phyloP scores from a whole-genome alignment of 2,888 invertebrate species.

The Acleris literana region DNA sequence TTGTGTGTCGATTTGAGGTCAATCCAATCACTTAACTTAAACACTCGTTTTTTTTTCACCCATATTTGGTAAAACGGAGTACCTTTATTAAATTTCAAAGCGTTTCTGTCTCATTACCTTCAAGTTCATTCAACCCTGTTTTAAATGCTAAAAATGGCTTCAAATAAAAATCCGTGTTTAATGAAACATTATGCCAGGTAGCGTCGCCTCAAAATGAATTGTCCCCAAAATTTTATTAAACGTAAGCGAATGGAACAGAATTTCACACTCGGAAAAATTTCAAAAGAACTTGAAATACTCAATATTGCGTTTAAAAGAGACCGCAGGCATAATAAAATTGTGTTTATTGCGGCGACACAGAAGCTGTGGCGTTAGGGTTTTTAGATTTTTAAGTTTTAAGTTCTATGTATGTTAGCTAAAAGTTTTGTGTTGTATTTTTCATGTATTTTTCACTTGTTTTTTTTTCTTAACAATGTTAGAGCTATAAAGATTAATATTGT shows the following conservation, averaged over 20 bases:
- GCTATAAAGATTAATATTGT: too few relatives aligned
- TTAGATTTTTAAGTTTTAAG: not conserved
- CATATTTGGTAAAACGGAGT: too few relatives aligned
- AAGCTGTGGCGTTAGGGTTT: slow-evolving; percentile 42
- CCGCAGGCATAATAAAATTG: slow-evolving; percentile 65
- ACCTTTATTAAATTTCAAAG: not conserved
- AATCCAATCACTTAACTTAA: too few relatives aligned
- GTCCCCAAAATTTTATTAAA: slow-evolving; percentile 74
- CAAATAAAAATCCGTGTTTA: slow-evolving; percentile 6
- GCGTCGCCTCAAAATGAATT: slow-evolving; percentile 42
- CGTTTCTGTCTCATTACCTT: not conserved
- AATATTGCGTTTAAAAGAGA: slow-evolving; percentile 68
- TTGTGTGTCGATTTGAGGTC: too few relatives aligned
- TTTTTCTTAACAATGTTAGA: too few relatives aligned
- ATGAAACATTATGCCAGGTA: slow-evolving; percentile 28
- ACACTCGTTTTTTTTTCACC: too few relatives aligned
- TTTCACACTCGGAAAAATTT: slow-evolving; percentile 73
- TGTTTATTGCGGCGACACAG: slow-evolving; percentile 54
- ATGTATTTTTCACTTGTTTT: too few relatives aligned
- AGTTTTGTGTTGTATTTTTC: too few relatives aligned
- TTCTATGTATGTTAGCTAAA: not conserved
- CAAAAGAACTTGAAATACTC: slow-evolving; percentile 70
- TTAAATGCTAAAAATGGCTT: not conserved
- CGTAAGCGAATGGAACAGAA: slow-evolving; percentile 70
- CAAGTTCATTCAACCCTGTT: not conserved